Evolutionary conservation across 2,113 vertebrate genomes (phyloP), one percentile per base, ranked within the genome.

Genomic region (Myxocyprinus asiaticus): DNA sequence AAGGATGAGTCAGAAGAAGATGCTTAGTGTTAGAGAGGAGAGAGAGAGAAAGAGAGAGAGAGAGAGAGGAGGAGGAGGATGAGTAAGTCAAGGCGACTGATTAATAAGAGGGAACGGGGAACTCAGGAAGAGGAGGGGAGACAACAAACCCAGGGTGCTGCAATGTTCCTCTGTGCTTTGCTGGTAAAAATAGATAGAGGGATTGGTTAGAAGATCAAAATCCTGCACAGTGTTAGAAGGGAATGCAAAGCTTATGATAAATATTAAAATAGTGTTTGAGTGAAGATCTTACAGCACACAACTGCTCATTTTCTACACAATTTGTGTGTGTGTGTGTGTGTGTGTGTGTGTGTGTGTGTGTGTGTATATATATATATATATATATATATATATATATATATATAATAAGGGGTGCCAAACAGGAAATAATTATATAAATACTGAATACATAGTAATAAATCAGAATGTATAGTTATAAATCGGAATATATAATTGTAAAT

Each of bases 1-100:
- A 63, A 81, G 83, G 86, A 90, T 91, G 91, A 92, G 83, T 90
- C 89, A 91, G 85, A 87, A 82, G 66, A 86, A 86, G 90, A 90
- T 58, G 77, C 50, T 79, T 85, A 84, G 87, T 87, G 86, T 83
- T 80, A 53, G 67, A 56, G 70, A 72, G 58, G 83, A 82, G 83
- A 59, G 82, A 69, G 81, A 66, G 44, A 87, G 76, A 85, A 83
- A 85, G 43, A 88, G 84, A 87, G 5, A 68, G 86, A 87, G 86
- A 87, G 76, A 85, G 83, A 85, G 43, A 88, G 84, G 84, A 87
- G 6, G 67, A 82, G 73, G 83, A 85, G 73, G 79, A 85, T 81
- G 86, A 84, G 84, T 77, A 78, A 78, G 66, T 33, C 62, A 67
- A 82, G 71, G 48, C 63, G 66, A 43, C 51, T 67, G 79, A 76